Base-by-base conservation (phyloP, 1,140 invertebrate genomes). In the Caerostris extrusa region DNA sequence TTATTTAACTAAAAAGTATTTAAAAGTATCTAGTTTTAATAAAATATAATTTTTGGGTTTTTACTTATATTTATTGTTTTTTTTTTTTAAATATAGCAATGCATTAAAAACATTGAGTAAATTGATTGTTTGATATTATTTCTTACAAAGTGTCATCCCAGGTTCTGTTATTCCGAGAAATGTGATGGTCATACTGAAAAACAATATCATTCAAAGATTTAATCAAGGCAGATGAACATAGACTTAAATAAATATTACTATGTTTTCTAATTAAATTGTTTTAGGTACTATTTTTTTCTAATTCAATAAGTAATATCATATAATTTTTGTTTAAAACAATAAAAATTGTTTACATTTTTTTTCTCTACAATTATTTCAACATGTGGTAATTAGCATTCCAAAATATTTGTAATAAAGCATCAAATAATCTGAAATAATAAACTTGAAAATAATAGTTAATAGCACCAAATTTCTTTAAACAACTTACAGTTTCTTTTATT, bases 121-220 rank as follows among this genome's bases (percentile, higher is more conserved):
- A 34, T 34, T 34, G 34, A 34, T 34, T 34, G 34, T 34, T 34
- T 34, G 34, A 34, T 34, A 91, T 56, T 50, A n/a, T 5, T n/a
- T 19, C 91, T 93, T 87, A 87, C 91, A 53, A 71, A 58, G 87
- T 86, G 8, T 93, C 83, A 50, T 93, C 53, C 91, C 91, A 93
- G 5, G 57, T 87, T 71, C 91, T 55, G n/a, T 87, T 93, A 17
- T 8, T 8, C n/a, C 12, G 12, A 50, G 91, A 71, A 58, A 93
- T 57, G 19, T 77, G 57, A 67, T 71, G 57, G 3, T 86, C 64
- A 77, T 55, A 77, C 83, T 93, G 57, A 50, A 93, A 93, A 50
- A 82, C 5, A 61, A 14, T 8, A 19, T 17, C 10, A 85, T 3
- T 56, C 56, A 10, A 0, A 85, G 56, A 3, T 17, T 34, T 34